Conservation (phyloP, 2,888 invertebrate species). For the Slavum lentiscoides region DNA sequence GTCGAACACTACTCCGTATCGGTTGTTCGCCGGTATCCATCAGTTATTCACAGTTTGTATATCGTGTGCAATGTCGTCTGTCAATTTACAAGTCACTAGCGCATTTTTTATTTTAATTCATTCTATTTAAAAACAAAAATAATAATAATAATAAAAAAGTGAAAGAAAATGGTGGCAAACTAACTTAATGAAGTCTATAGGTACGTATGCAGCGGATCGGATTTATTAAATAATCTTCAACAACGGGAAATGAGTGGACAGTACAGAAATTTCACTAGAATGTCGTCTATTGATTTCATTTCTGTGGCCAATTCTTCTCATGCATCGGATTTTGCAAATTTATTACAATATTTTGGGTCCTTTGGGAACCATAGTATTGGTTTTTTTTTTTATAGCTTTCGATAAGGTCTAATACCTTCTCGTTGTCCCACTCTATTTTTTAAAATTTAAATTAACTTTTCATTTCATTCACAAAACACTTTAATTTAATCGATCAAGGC, state of each 20-base stretch:
- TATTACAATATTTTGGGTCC: background rate
- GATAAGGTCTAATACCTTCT: background rate
- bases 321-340: constrained; percentile 1
- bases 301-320: background rate
- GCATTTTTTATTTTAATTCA: constrained; percentile 5
- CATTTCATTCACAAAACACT: background rate
- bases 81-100: too few species aligned
- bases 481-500: background rate
- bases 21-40: too few species aligned
- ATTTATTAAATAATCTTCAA: constrained; percentile 10
- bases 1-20: too few species aligned
- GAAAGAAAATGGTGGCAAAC: constrained; percentile 14
- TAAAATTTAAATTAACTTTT: background rate
- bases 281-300: constrained; percentile 14
- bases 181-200: background rate
- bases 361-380: background rate
- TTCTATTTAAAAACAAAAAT: too few species aligned
- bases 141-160: background rate
- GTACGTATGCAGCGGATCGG: background rate
- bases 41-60: too few species aligned
- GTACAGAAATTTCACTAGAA: background rate
- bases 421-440: too few species aligned
- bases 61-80: too few species aligned
- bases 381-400: background rate
- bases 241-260: constrained; percentile 8